Conservation (phyloP, 92 coral and sea anemone genomes). For the Pocillopora meandrina region DNA sequence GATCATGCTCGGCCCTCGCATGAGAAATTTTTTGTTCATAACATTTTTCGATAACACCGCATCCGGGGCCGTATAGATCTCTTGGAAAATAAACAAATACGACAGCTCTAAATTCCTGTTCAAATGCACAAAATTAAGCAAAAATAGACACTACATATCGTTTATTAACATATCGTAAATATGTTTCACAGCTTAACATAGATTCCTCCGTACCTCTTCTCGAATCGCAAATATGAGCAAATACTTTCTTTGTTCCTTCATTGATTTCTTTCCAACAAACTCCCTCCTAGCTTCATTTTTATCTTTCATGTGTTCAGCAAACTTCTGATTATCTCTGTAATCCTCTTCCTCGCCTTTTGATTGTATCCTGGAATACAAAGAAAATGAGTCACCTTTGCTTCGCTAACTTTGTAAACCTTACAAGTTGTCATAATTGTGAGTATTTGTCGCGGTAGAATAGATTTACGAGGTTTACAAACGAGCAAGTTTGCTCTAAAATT, state of each 20-base stretch:
- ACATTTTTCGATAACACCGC: no score
- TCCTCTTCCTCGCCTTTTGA: slow-evolving; percentile 66
- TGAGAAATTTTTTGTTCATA: no score
- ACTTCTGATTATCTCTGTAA: slow-evolving; percentile 85
- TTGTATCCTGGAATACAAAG: slow-evolving; percentile 41
- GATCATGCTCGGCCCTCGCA: no score
- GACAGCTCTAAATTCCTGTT: no score
- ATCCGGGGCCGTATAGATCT: no score
- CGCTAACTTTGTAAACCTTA: no score
- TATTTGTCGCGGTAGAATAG: no score
- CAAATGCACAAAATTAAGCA: not conserved
- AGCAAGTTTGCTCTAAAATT: no score
- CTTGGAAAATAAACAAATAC: no score
- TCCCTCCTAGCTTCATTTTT: slow-evolving; percentile 90
- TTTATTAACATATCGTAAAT: not conserved
- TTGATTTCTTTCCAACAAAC: slow-evolving; percentile 87
- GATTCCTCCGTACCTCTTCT: slow-evolving; percentile 71
- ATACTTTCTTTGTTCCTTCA: slow-evolving; percentile 84
- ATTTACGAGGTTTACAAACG: no score
- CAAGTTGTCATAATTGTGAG: no score
- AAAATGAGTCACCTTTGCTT: no score
- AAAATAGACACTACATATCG: not conserved
- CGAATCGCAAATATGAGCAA: slow-evolving; percentile 94
- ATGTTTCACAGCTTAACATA: not conserved
- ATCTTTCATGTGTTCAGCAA: slow-evolving; percentile 97